phyloP scores from a whole-genome alignment of 2,113 vertebrate genomes.

The Chauna torquata region DNA sequence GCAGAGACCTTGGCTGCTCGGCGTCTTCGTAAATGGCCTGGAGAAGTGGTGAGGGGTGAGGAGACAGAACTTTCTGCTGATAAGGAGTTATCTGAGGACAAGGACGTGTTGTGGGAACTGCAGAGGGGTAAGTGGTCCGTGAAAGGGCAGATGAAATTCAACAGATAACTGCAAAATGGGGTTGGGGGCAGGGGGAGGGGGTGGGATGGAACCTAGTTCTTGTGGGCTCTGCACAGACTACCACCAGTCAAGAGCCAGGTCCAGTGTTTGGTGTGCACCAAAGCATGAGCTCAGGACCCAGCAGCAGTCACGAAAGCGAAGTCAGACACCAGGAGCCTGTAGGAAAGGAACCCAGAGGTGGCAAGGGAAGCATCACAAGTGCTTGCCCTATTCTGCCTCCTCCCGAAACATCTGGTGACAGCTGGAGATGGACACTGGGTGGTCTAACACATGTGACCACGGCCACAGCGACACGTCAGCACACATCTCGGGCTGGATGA shows the following conservation, averaged over 20 bases:
- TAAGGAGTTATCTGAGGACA: constrained; percentile 2
- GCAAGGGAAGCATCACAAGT: background rate
- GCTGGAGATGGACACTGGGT: background rate
- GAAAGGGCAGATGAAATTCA: background rate
- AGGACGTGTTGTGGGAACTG: background rate
- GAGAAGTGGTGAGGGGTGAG: background rate
- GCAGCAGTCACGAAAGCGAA: background rate
- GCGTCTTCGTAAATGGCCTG: accelerated
- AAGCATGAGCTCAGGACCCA: accelerated
- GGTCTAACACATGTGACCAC: background rate
- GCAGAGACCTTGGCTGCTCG: background rate
- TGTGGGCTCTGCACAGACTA: accelerated
- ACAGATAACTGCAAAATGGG: background rate
- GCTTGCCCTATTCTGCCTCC: background rate
- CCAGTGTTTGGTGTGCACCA: background rate
- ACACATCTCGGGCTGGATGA: accelerated
- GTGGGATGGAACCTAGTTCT: background rate
- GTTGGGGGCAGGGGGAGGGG: background rate
- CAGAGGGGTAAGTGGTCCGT: background rate
- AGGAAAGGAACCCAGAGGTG: background rate
- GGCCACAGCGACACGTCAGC: accelerated
- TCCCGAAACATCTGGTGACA: background rate
- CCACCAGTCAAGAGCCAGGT: background rate
- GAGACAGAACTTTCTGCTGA: background rate
- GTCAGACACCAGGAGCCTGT: background rate